Evolutionary conservation across 2,797 vertebrate species (phyloP), one percentile per base, ranked within the genome.

Genomic region (Chanos chanos): DNA sequence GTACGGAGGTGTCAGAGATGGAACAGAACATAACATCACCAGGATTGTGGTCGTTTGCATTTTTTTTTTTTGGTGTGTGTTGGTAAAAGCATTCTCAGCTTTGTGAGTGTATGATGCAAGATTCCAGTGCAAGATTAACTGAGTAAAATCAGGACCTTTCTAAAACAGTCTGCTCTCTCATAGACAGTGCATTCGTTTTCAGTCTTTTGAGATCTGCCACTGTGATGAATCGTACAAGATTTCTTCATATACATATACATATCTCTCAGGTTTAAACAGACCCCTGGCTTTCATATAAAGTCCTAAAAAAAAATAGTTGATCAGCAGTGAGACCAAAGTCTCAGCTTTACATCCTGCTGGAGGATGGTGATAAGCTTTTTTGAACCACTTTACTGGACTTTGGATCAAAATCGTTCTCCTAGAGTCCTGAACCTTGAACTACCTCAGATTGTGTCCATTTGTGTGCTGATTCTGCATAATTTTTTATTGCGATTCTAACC

Each of bases 381-480:
- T 33, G 34, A 53, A 68, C 67, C 68, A 71, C 68, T 71, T 74
- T 61, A 64, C 52, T 59, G 65, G 68, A 58, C 68, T 74, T 64
- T 44, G 57, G 61, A 68, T 68, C 44, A 60, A 68, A 73, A 71
- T 53, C 51, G 41, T 70, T 45, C 47, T 58, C 34, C 47, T 31
- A 36, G 25, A 22, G 58, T 71, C 69, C 56, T 64, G 52, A 51
- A 55, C 64, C 58, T 70, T 70, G 44, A 77, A 70, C 75, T 77
- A 77, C 75, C 75, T 77, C 75, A 69, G 47, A 64, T 34, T 72
- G 69, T 62, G 56, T 57, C 52, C 45, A 54, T 62, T 60, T 54
- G 48, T 37, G 25, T 36, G 52, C 37, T 66, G 43, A 57, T 51
- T 58, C 28, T 37, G 53, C 71, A 66, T 57, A 71, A 62, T 63